These are phyloP conservation scores for Lagria hirta DNA, from an alignment of 2,888 invertebrate species.

Conservation along the genomic window DNA sequence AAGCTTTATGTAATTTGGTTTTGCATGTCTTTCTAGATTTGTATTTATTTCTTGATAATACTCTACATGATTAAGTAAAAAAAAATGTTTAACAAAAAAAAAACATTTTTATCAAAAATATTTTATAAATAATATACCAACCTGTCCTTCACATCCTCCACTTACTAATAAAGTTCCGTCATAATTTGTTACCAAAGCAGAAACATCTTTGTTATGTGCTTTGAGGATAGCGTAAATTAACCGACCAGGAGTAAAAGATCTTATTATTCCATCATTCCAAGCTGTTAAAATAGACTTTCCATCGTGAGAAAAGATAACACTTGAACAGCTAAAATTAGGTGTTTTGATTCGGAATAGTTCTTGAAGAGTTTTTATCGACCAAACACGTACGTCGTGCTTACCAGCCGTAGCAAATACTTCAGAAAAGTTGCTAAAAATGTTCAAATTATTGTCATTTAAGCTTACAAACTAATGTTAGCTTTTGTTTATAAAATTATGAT, in stretches of 20 bases:
- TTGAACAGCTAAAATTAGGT: slow-evolving; percentile 84
- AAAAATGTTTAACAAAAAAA: too few relatives aligned
- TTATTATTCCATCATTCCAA: slow-evolving; percentile 82
- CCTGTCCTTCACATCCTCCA: slow-evolving; percentile 93
- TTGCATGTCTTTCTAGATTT: too few relatives aligned
- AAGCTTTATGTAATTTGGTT: too few relatives aligned
- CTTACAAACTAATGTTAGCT: too few relatives aligned
- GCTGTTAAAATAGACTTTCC: slow-evolving; percentile 80
- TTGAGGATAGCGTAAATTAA: slow-evolving; percentile 81
- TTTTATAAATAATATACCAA: slow-evolving; percentile 2
- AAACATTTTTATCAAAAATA: too few relatives aligned
- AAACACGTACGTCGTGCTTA: slow-evolving; percentile 81
- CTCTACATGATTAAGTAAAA: too few relatives aligned
- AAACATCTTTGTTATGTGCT: slow-evolving; percentile 88
- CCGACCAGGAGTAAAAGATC: slow-evolving; percentile 81
- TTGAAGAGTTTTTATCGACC: slow-evolving; percentile 73
- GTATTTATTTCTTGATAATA: too few relatives aligned
- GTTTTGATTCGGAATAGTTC: slow-evolving; percentile 83
- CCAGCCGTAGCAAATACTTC: slow-evolving; percentile 88
- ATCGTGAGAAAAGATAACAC: slow-evolving; percentile 74
- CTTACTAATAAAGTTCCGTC: slow-evolving; percentile 75
- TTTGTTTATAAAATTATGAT: too few relatives aligned
- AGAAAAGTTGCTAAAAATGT: slow-evolving; percentile 70
- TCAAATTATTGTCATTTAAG: too few relatives aligned
- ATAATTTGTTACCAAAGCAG: slow-evolving; percentile 74